Conservation (phyloP, 2,797 vertebrate species). For the Takifugu rubripes region DNA sequence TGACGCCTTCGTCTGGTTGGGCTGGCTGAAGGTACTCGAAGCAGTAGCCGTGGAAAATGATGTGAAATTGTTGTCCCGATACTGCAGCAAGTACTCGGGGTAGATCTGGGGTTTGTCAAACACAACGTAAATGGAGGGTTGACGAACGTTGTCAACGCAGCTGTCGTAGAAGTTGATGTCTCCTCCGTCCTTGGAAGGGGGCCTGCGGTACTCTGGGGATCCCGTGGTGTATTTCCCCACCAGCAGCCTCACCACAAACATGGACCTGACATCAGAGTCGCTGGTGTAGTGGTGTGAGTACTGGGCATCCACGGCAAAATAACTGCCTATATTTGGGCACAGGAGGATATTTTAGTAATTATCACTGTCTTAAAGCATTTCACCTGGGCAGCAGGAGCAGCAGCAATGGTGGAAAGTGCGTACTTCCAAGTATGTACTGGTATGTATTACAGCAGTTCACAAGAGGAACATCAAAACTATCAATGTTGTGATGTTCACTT, state of each 20-base stretch:
- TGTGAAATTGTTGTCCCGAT: not conserved
- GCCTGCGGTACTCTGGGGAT: constrained; percentile 53
- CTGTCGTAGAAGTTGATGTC: constrained; percentile 71
- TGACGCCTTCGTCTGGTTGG: too few species aligned
- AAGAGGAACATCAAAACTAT: too few species aligned
- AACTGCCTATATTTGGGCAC: constrained; percentile 81
- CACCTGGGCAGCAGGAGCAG: too few species aligned
- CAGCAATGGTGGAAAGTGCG: too few species aligned
- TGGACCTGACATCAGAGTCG: constrained; percentile 45
- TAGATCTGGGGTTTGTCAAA: constrained; percentile 78
- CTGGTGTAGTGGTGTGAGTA: constrained; percentile 86
- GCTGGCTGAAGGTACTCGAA: too few species aligned
- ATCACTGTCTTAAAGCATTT: not conserved
- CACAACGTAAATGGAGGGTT: constrained; percentile 76
- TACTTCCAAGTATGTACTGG: too few species aligned
- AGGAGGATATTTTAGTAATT: not conserved
- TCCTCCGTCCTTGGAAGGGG: constrained; percentile 68
- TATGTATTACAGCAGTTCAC: too few species aligned
- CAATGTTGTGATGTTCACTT: too few species aligned
- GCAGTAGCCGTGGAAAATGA: not conserved
- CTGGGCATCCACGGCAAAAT: constrained; percentile 89
- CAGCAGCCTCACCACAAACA: constrained; percentile 89
- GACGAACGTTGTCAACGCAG: constrained; percentile 61
- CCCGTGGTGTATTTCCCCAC: constrained; percentile 84
- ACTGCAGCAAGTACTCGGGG: constrained; percentile 74